A percentile compares a stretch with the other conserved stretches of the same genome.
These are phyloP conservation scores for Drosophila miranda DNA, from an alignment of 1,140 invertebrate species.

Conservation along the genomic window DNA sequence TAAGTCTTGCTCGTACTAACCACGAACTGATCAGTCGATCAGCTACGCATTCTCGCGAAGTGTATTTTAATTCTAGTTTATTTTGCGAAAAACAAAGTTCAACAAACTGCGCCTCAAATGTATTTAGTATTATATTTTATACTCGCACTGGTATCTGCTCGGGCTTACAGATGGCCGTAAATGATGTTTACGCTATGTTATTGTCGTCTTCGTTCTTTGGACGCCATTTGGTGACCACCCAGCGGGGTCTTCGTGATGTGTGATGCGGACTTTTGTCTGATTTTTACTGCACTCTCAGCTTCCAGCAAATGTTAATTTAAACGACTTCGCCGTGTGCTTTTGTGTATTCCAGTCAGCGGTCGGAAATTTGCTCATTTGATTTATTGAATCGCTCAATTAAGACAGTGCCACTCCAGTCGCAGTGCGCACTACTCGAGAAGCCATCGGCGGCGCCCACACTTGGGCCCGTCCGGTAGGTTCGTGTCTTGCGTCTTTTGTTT, in stretches of 20 bases:
- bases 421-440: constrained; percentile 24
- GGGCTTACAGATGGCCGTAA: constrained; percentile 50
- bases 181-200: constrained; percentile 30
- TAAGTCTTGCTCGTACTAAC: constrained; percentile 4
- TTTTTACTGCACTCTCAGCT: constrained; percentile 15
- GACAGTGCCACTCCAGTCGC: constrained; percentile 22
- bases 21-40: neutral
- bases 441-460: constrained; percentile 25
- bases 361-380: constrained; percentile 49
- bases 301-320: constrained; percentile 8
- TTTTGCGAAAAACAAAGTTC: constrained; percentile 45
- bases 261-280: constrained; percentile 1
- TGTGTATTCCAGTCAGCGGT: constrained; percentile 29
- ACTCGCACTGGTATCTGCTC: neutral
- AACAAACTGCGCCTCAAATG: constrained; percentile 49
- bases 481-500: constrained; percentile 72
- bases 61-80: constrained; percentile 11
- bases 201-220: constrained; percentile 9
- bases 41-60: constrained; percentile 1
- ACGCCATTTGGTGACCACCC: constrained; percentile 37
- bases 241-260: constrained; percentile 8
- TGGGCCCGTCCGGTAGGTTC: constrained; percentile 34
- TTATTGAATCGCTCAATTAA: constrained; percentile 28
- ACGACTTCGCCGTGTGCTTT: neutral
- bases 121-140: constrained; percentile 28